phyloP scores from a whole-genome alignment of 1,140 invertebrate species.

The Mactra quadrangularis region DNA sequence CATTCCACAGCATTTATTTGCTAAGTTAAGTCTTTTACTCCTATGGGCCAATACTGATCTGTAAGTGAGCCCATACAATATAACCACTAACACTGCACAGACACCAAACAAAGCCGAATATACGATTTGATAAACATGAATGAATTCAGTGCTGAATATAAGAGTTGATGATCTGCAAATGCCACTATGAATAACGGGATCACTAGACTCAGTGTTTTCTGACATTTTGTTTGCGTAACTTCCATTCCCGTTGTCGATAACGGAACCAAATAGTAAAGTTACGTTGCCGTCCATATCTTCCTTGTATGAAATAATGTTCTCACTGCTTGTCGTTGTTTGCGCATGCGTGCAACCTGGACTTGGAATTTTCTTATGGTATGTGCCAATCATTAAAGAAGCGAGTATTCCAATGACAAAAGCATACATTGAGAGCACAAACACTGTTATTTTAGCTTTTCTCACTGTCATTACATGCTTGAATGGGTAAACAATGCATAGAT shows the following conservation, averaged over 20 bases:
- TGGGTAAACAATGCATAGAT: slow-evolving; percentile 80
- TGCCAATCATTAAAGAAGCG: slow-evolving; percentile 65
- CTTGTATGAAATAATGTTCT: not conserved
- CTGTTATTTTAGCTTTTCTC: slow-evolving; percentile 74
- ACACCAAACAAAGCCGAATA: slow-evolving; percentile 76
- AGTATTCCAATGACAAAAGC: slow-evolving; percentile 75
- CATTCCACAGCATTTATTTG: slow-evolving; percentile 64
- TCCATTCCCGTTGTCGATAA: not conserved
- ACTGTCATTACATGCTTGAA: slow-evolving; percentile 77
- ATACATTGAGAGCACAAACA: slow-evolving; percentile 70
- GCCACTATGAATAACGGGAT: slow-evolving; percentile 39
- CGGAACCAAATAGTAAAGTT: not conserved
- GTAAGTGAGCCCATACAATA: slow-evolving; percentile 78
- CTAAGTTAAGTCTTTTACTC: slow-evolving; percentile 60
- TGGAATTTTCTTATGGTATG: not conserved
- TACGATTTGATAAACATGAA: slow-evolving; percentile 71
- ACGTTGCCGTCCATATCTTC: not conserved
- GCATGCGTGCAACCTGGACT: not conserved
- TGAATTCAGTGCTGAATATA: slow-evolving; percentile 52
- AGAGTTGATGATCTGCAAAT: slow-evolving; percentile 49
- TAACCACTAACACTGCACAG: slow-evolving; percentile 71
- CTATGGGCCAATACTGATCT: slow-evolving; percentile 74
- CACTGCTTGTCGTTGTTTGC: not conserved
- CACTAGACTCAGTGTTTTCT: not conserved
- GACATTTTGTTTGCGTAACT: not conserved